A percentile compares a stretch with the other conserved stretches of the same genome.
Evolutionary conservation across 1,140 invertebrate genomes (phyloP).

Genomic region (Geopemphigus sp.): DNA sequence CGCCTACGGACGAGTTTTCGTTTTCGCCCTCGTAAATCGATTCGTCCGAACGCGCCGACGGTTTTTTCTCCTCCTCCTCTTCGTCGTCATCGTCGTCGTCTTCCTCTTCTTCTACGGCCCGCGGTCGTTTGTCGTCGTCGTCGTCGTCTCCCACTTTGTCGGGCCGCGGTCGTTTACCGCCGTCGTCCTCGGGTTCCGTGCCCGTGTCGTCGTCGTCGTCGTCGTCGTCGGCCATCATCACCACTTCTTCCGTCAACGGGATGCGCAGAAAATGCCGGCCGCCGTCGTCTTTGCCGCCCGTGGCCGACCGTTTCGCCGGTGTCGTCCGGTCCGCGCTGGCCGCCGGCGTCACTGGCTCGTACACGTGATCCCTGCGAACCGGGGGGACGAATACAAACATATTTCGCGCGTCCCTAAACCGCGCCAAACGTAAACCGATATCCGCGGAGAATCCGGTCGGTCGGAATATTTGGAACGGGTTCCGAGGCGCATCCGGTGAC

Average conservation of each 20-base stretch:
- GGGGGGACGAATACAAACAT: no score
- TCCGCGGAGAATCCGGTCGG: neutral
- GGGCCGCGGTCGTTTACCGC: conserved; percentile 6
- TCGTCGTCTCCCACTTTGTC: conserved; percentile 19
- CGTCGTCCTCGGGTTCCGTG: conserved; percentile 50
- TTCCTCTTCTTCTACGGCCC: conserved; percentile 54
- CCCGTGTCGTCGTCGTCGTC: conserved; percentile 50
- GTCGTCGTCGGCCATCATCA: no score
- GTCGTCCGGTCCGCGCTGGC: conserved; percentile 47
- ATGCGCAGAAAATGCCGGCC: conserved; percentile 44
- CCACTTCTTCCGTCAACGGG: conserved; percentile 49
- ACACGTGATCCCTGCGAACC: conserved; percentile 79
- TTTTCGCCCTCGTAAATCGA: conserved; percentile 50
- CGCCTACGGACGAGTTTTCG: conserved; percentile 13
- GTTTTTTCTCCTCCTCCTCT: conserved; percentile 54
- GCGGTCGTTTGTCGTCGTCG: neutral
- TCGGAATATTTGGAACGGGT: neutral
- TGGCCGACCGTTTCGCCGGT: conserved; percentile 51
- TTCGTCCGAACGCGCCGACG: conserved; percentile 52
- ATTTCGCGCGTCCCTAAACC: no score
- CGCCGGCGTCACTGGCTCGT: conserved; percentile 68
- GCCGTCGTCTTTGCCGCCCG: conserved; percentile 31
- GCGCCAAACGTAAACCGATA: neutral
- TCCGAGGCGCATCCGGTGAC: neutral
- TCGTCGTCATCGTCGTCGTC: conserved; percentile 40